Base-by-base conservation (phyloP, 2,888 invertebrate species). In the Agrochola lota region DNA sequence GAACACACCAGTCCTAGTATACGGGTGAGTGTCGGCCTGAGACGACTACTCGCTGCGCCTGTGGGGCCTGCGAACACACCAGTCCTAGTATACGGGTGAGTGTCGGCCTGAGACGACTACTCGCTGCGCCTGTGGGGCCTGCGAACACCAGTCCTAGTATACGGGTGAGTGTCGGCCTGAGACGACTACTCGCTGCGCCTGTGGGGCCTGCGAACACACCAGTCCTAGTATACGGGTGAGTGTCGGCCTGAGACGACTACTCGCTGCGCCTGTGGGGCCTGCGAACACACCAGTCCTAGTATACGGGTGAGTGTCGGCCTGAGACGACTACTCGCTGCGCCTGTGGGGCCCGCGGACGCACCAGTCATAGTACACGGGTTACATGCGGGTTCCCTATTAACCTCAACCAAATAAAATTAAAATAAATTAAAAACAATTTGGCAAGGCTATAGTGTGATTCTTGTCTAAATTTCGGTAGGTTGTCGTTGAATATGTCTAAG, bases 121-220 rank as follows among this genome's bases (percentile, higher is more conserved):
- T 99, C 99, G 81, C 98, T 99, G 90, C 97, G 99, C 90, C 98
- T 99, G 94, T 99, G 99, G 99, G 99, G 99, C 62, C 99, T 99
- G 84, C 89, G 93, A 87, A 81, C 87, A n/a, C 91, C 85, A 78
- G 74, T 72, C 87, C 87, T 90, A 90, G 90, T 85, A 80, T 77
- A 49, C 3, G 75, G 81, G 78, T 79, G 75, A n/a, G 59, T 17
- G 17, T 57, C 30, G 60, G 8, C 60, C 78, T 99, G 99, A 81
- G 99, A 99, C 96, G 99, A 99, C 97, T 98, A 98, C 93, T 99
- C 99, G 80, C 98, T 99, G 90, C 97, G 99, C 90, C 98, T 99
- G 94, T 99, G 99, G 99, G 99, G 99, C 62, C 99, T 99, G 84
- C 89, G 93, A 87, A 81, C 87, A n/a, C 91, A 89, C 83, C 85